Percentiles rank a stretch among this genome's conserved stretches.
phyloP scores from a whole-genome alignment of 2,888 invertebrate genomes.

The Aquatica leii region DNA sequence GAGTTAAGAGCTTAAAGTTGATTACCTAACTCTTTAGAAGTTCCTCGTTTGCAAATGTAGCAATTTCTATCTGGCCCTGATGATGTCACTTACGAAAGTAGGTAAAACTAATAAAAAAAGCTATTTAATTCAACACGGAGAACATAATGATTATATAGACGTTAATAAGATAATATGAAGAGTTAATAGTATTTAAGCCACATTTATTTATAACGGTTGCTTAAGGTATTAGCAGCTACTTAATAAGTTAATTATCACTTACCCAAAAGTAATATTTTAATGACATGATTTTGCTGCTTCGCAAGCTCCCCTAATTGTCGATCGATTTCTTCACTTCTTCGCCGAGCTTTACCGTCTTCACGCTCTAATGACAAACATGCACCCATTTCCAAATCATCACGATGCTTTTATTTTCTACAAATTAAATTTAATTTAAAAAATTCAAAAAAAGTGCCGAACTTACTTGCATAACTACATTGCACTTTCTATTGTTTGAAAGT shows the following conservation, averaged over 20 bases:
- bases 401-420: conserved; percentile 22
- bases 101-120: too few species aligned
- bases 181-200: too few species aligned
- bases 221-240: too few species aligned
- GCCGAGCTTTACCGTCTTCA: conserved; percentile 67
- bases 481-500: conserved; percentile 5
- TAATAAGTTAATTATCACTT: conserved; percentile 39
- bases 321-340: conserved; percentile 69
- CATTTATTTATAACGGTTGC: too few species aligned
- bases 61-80: too few species aligned
- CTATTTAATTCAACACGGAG: too few species aligned
- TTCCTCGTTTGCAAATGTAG: too few species aligned
- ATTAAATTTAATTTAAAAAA: neutral
- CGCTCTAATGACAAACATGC: conserved; percentile 70
- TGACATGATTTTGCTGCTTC: conserved; percentile 67
- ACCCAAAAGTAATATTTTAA: conserved; percentile 71
- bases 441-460: neutral
- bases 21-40: too few species aligned
- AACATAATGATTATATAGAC: too few species aligned
- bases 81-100: too few species aligned
- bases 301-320: conserved; percentile 66
- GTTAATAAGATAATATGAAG: too few species aligned
- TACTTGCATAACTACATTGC: neutral
- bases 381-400: conserved; percentile 64
- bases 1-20: too few species aligned